Conservation (phyloP, 53 echinoderm and acorn worm species). For the Antedon mediterranea region DNA sequence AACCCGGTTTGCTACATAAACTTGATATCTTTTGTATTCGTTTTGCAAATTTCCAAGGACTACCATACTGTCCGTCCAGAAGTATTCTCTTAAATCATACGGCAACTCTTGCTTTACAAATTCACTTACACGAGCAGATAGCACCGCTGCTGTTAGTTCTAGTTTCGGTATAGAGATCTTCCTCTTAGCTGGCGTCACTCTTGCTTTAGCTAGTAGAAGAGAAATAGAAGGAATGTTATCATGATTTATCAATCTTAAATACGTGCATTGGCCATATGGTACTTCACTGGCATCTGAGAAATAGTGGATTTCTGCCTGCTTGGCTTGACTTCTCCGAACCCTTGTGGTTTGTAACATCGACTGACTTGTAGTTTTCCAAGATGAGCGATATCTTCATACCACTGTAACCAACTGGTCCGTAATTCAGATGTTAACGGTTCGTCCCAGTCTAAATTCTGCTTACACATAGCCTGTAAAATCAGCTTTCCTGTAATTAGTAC, state of each 20-base stretch:
- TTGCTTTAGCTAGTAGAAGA: constrained; percentile 40
- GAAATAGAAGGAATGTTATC: constrained; percentile 14
- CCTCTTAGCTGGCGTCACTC: constrained; percentile 23
- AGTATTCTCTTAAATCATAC: constrained; percentile 25
- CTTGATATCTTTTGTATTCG: constrained; percentile 28
- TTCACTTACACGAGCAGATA: constrained; percentile 35
- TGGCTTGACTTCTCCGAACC: too few species aligned
- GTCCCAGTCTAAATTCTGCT: constrained; percentile 2
- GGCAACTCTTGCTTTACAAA: constrained; percentile 29
- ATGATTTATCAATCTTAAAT: constrained; percentile 24
- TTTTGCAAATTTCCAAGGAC: constrained; percentile 39
- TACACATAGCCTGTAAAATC: constrained; percentile 3
- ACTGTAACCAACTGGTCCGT: constrained; percentile 3
- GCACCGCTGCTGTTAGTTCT: constrained; percentile 31
- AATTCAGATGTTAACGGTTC: background rate
- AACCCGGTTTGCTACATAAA: constrained; percentile 35
- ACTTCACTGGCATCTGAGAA: constrained; percentile 22
- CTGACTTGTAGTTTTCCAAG: constrained; percentile 13
- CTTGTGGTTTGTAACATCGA: constrained; percentile 26
- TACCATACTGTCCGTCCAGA: constrained; percentile 41
- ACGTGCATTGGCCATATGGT: constrained; percentile 29
- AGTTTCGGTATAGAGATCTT: constrained; percentile 23
- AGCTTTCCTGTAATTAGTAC: constrained; percentile 23
- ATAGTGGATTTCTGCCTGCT: constrained; percentile 8
- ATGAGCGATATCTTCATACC: constrained; percentile 5